Evolutionary conservation across 2,797 vertebrate species (phyloP).

Genomic region (Knipowitschia caucasica): DNA sequence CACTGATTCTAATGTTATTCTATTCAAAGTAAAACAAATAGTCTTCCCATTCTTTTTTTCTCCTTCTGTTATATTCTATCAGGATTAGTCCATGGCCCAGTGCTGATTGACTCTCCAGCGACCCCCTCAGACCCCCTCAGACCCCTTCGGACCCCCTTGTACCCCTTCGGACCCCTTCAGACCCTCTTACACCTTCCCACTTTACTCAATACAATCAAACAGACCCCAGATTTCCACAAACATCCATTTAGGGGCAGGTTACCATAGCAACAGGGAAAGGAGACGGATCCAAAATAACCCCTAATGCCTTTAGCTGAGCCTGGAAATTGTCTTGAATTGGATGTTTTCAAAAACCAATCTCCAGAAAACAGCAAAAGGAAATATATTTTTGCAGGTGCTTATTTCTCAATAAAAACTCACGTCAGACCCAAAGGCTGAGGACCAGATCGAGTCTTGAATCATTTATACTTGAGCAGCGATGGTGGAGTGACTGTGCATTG

Average conservation of each 20-base stretch:
- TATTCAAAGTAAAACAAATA: too few relatives aligned
- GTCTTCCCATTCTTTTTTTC: too few relatives aligned
- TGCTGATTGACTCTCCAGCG: conserved; percentile 1
- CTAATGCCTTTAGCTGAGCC: conserved; percentile 63
- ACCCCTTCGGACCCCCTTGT: too few relatives aligned
- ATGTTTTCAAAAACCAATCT: conserved; percentile 49
- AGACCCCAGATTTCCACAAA: conserved; percentile 53
- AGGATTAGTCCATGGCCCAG: too few relatives aligned
- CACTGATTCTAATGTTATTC: too few relatives aligned
- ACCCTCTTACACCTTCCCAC: conserved; percentile 12
- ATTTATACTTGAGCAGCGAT: conserved; percentile 44
- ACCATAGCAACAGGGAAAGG: conserved; percentile 77
- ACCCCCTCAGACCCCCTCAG: conserved; percentile 2
- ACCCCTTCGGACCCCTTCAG: conserved; percentile 2
- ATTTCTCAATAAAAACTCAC: conserved; percentile 46
- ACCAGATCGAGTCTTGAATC: conserved; percentile 45
- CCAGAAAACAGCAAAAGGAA: conserved; percentile 37
- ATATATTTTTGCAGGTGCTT: conserved; percentile 50
- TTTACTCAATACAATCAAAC: conserved; percentile 44
- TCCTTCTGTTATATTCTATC: too few relatives aligned
- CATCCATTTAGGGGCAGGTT: conserved; percentile 72
- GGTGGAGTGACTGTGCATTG: conserved; percentile 24
- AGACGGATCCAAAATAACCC: conserved; percentile 71
- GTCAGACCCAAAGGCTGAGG: conserved; percentile 13
- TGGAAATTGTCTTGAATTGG: conserved; percentile 58